Evolutionary conservation across 2,797 vertebrate genomes (phyloP).

Genomic region (Thalassophryne amazonica): DNA sequence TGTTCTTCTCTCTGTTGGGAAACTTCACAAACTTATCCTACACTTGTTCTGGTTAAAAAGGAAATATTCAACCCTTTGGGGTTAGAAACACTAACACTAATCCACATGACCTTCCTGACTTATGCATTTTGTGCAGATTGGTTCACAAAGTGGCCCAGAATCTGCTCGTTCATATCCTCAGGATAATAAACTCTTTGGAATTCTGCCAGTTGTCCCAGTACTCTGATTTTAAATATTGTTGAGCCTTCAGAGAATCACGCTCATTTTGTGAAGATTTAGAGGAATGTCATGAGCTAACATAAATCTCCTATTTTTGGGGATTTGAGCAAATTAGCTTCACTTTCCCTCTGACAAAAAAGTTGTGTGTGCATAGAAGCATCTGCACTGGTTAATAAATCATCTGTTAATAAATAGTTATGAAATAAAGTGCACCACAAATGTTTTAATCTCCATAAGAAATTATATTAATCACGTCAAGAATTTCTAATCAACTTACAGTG

Average conservation of each 20-base stretch:
- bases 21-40: background rate
- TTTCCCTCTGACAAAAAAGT: constrained; percentile 26
- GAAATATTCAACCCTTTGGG: background rate
- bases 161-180: constrained; percentile 13
- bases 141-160: background rate
- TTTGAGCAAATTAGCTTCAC: constrained; percentile 3
- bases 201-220: constrained; percentile 12
- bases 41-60: constrained; percentile 1
- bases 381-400: constrained; percentile 1
- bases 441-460: background rate
- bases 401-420: constrained; percentile 26
- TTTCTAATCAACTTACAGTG: too few species aligned
- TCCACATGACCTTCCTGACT: background rate
- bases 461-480: too few species aligned
- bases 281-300: constrained; percentile 33
- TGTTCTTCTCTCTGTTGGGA: background rate
- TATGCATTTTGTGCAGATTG: background rate
- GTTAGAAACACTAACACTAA: background rate
- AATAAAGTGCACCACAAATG: background rate
- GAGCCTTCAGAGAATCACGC: constrained; percentile 7
- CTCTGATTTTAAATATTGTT: constrained; percentile 20
- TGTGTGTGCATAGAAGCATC: constrained; percentile 3
- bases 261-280: constrained; percentile 58
- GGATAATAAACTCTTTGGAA: background rate
- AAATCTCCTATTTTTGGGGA: constrained; percentile 25